A percentile compares a stretch with the other conserved stretches of the same genome.
Evolutionary conservation across 1,140 invertebrate species (phyloP).

Genomic region (Lepidurus couesii): DNA sequence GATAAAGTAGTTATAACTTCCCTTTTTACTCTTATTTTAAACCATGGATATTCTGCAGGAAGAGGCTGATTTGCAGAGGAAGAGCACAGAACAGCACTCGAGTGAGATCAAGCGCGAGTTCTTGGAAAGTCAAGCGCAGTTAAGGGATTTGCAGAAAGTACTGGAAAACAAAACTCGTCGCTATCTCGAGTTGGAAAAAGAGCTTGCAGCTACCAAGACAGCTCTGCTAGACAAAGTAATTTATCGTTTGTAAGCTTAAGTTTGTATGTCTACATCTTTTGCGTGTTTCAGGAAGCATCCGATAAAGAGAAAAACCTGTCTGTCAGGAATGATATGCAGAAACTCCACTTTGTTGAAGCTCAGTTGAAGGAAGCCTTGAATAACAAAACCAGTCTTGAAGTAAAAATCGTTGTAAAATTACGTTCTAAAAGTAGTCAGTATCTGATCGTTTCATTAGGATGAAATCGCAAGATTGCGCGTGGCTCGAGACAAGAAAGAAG

Average conservation of each 20-base stretch:
- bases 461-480: neutral
- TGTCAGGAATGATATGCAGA: neutral
- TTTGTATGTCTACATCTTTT: neutral
- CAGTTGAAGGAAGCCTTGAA: neutral
- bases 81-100: neutral
- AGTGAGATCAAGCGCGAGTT: neutral
- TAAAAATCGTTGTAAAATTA: neutral
- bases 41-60: neutral
- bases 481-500: constrained; percentile 3
- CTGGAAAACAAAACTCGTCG: neutral
- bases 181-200: neutral
- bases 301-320: neutral
- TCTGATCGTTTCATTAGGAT: neutral
- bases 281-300: neutral
- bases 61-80: neutral
- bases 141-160: neutral
- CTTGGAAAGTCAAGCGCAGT: neutral
- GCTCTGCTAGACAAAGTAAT: neutral
- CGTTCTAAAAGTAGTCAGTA: too few species aligned
- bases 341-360: neutral
- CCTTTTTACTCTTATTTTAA: neutral
- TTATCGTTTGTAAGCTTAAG: neutral
- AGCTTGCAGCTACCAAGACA: neutral
- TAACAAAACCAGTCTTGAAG: neutral
- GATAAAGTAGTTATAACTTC: neutral